A percentile compares a stretch with the other conserved stretches of the same genome.
These are phyloP conservation scores for Chrysaora quinquecirrha DNA, from an alignment of 30 jellyfish, hydroid and myxozoan genomes.

Conservation along the genomic window DNA sequence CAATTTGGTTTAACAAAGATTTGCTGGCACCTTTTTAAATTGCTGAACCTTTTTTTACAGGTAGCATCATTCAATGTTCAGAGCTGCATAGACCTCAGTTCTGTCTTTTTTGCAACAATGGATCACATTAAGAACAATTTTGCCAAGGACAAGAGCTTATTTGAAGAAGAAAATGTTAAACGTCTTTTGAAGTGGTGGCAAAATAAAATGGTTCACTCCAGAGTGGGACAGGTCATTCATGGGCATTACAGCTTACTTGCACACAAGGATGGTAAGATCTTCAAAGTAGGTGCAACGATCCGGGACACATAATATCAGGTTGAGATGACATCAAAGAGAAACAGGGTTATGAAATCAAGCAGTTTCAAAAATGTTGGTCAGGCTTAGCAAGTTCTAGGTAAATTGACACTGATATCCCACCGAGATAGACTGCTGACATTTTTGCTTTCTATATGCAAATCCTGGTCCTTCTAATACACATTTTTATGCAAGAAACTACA, in stretches of 20 bases:
- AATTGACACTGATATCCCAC: conserved; percentile 2
- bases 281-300: neutral
- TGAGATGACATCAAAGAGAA: neutral
- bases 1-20: neutral
- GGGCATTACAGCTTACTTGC: conserved; percentile 1
- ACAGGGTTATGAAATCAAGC: conserved; percentile 2
- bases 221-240: conserved; percentile 5
- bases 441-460: neutral
- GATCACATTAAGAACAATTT: neutral
- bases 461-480: neutral
- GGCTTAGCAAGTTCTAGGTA: neutral
- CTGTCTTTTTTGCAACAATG: neutral
- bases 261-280: neutral
- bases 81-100: neutral
- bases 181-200: conserved; percentile 1
- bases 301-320: neutral
- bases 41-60: neutral
- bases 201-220: neutral
- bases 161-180: neutral
- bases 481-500: neutral
- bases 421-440: neutral
- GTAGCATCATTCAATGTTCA: neutral
- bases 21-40: neutral
- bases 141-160: conserved; percentile 4
- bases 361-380: neutral